phyloP scores from a whole-genome alignment of 37 sponge, comb jelly and placozoan species.

The Cladorhizidae sp. region DNA sequence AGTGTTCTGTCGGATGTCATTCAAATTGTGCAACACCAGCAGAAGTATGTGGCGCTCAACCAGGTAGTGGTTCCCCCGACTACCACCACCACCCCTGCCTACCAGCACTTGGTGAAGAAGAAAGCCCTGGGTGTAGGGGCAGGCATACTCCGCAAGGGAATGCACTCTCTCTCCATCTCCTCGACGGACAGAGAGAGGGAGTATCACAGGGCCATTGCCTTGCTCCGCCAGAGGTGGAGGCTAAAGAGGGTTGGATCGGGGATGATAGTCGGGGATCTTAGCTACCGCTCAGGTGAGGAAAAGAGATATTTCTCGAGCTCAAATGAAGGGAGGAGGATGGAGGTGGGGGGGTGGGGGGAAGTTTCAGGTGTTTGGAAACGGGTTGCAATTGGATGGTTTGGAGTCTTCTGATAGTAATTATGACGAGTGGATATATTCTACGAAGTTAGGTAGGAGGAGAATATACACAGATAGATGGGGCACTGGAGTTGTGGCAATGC shows the following conservation, averaged over 20 bases:
- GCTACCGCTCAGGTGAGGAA: conserved; percentile 54
- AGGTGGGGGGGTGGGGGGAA: no score
- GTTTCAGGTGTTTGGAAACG: no score
- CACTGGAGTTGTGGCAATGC: no score
- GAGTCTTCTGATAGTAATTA: no score
- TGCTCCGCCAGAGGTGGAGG: conserved; percentile 65
- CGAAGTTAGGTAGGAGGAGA: no score
- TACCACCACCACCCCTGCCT: conserved; percentile 16
- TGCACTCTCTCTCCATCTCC: conserved; percentile 26
- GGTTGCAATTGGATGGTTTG: no score
- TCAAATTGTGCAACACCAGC: conserved; percentile 57
- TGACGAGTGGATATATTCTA: no score
- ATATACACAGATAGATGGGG: no score
- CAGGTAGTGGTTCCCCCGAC: conserved; percentile 43
- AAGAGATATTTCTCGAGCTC: no score
- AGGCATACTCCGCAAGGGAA: conserved; percentile 50
- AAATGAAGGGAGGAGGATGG: no score
- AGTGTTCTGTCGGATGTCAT: conserved; percentile 72
- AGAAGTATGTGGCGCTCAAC: conserved; percentile 61
- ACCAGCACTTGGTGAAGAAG: conserved; percentile 66
- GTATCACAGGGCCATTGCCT: conserved; percentile 59
- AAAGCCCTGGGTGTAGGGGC: conserved; percentile 72
- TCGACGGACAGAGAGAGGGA: conserved; percentile 38
- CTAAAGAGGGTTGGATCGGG: conserved; percentile 46
- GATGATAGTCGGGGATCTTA: conserved; percentile 63